Base-by-base conservation (phyloP, 2,113 vertebrate species). In the Parus major region DNA sequence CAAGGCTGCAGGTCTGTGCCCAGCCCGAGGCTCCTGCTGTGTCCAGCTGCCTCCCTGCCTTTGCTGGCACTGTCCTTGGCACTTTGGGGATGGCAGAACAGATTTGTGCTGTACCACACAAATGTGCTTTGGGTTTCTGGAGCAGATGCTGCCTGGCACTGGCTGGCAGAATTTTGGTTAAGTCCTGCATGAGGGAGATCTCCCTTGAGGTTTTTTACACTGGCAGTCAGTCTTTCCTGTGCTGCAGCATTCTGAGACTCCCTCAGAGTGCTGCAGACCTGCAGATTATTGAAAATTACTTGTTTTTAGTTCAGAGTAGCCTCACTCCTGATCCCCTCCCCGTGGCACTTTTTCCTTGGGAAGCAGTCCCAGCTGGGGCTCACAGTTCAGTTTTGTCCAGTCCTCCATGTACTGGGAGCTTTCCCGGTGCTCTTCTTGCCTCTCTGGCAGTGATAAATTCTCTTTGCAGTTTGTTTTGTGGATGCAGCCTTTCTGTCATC, bases 1-100 rank as follows among this genome's bases (percentile, higher is more conserved):
- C 35, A 2, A 0, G 39, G 39, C 50, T 23, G 35, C 35, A 44
- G 7, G 0, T 21, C 33, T 22, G 28, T 33, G 57, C 36, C 3
- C 69, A 73, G 55, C 65, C 44, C 0, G 3, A 10, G 72, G 42
- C 61, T 92, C 42, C 3, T 46, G 41, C 79, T 29, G 60, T 23
- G 36, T 14, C 53, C 50, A 5, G 66, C 65, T 1, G 7, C 36
- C 41, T 4, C 24, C 28, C 1, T 19, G 80, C 60, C 60, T 39
- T 4, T 24, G 46, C 86, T 6, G 63, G 17, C 72, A 53, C 36
- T 8, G 18, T 28, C 71, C 71, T 7, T 11, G 82, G 53, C 82
- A 42, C 1, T 9, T 0, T 14, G 21, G 5, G 71, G 13, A 0
- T 25, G 44, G 3, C 31, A 44, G 82, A 7, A 3, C 52, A 68